Conservation (phyloP, 2,888 invertebrate species). For the Lithophane socia region DNA sequence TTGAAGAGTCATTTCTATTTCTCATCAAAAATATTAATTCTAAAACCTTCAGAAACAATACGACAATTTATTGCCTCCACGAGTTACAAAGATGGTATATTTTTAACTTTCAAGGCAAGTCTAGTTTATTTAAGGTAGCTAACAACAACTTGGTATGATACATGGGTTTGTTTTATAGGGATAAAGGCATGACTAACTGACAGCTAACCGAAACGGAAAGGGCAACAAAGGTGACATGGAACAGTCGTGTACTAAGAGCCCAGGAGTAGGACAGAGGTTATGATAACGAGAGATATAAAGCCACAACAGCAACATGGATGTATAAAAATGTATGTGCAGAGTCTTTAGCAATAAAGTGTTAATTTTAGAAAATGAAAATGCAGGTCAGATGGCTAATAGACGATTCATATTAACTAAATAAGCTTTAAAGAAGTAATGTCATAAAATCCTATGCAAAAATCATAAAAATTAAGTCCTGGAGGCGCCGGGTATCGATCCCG, state of each 20-base stretch:
- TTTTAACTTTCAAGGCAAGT: not conserved
- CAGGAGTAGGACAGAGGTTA: not conserved
- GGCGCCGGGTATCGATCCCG: conserved; percentile 90
- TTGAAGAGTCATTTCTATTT: not conserved
- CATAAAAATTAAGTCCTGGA: conserved; percentile 34
- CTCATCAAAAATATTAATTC: not conserved
- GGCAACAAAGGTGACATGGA: not conserved
- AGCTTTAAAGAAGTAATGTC: no score
- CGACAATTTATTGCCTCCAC: not conserved
- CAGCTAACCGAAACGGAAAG: not conserved
- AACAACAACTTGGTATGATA: not conserved
- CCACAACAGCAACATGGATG: not conserved
- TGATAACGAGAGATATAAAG: not conserved
- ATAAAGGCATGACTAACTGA: not conserved
- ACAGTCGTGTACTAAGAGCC: not conserved
- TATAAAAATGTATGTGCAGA: not conserved
- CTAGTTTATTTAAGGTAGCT: not conserved
- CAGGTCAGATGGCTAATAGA: not conserved
- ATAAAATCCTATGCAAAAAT: not conserved
- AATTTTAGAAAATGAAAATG: not conserved
- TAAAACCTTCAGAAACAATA: conserved; percentile 7
- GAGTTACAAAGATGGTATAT: not conserved
- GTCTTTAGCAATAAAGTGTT: not conserved
- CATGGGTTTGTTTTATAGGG: not conserved
- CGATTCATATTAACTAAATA: not conserved